A percentile compares a stretch with the other conserved stretches of the same genome.
phyloP scores from a whole-genome alignment of 2,888 invertebrate genomes.

The Synergus laeviventris region DNA sequence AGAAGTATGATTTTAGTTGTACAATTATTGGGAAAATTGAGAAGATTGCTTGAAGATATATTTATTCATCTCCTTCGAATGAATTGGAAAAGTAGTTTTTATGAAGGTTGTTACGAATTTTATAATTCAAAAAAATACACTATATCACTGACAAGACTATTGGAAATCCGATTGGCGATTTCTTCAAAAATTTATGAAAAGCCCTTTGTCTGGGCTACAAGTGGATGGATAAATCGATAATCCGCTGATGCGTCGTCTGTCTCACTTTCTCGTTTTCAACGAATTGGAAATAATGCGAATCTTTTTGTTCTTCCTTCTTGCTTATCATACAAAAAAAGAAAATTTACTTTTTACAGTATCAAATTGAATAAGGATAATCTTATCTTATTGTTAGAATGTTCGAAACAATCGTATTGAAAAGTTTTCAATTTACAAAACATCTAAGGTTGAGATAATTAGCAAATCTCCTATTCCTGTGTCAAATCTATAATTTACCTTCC shows the following conservation, averaged over 20 bases:
- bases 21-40: not conserved
- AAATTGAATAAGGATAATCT: too few relatives aligned
- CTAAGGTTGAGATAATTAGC: not conserved
- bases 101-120: not conserved
- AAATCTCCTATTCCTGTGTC: not conserved
- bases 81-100: not conserved
- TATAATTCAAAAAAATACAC: constrained; percentile 5
- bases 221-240: constrained; percentile 33
- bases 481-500: not conserved
- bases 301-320: constrained; percentile 26
- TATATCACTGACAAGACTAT: not conserved
- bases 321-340: not conserved
- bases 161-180: constrained; percentile 24
- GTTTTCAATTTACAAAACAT: not conserved
- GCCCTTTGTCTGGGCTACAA: constrained; percentile 14
- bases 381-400: too few relatives aligned
- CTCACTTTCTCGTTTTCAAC: constrained; percentile 20
- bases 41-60: not conserved
- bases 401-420: not conserved
- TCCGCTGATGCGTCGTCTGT: constrained; percentile 17
- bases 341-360: not conserved
- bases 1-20: not conserved
- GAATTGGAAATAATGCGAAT: constrained; percentile 15
- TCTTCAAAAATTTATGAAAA: constrained; percentile 23
- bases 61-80: not conserved